Evolutionary conservation across 2,113 vertebrate genomes (phyloP).

Genomic region (Pterocles gutturalis): DNA sequence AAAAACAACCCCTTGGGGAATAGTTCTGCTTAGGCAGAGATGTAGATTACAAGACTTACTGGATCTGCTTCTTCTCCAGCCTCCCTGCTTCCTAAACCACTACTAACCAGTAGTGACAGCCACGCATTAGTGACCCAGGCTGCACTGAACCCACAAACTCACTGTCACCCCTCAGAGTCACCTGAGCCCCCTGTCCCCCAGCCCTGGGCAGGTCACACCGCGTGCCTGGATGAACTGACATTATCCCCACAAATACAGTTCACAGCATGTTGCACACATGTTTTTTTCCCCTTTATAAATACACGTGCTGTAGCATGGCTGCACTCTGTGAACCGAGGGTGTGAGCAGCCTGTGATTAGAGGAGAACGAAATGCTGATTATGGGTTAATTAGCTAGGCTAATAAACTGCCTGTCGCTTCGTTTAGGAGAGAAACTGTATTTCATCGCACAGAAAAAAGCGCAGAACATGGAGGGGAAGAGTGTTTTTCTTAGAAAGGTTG

Average conservation of each 20-base stretch:
- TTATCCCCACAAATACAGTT: conserved; percentile 34
- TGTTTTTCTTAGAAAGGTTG: conserved; percentile 14
- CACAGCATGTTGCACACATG: background rate
- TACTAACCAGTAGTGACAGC: background rate
- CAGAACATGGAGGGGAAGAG: background rate
- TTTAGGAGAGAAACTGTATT: conserved; percentile 69
- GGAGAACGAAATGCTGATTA: conserved; percentile 67
- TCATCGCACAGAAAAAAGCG: conserved; percentile 45
- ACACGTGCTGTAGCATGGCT: conserved; percentile 30
- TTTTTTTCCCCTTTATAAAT: conserved; percentile 53
- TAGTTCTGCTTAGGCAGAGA: background rate
- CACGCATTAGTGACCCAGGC: background rate
- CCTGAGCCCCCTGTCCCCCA: background rate
- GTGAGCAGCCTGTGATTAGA: conserved; percentile 74
- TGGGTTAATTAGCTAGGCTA: conserved; percentile 79
- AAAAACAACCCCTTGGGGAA: background rate
- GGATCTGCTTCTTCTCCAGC: background rate
- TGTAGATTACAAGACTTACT: background rate
- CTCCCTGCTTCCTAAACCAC: background rate
- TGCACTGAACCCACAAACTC: background rate
- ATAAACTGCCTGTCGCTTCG: conserved; percentile 73
- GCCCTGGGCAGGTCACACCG: conserved; percentile 32
- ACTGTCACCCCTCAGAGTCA: background rate
- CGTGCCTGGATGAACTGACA: background rate
- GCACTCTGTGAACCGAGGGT: conserved; percentile 20